Conservation (phyloP, 2,888 invertebrate species). For the Lasioglossum figueresi region DNA sequence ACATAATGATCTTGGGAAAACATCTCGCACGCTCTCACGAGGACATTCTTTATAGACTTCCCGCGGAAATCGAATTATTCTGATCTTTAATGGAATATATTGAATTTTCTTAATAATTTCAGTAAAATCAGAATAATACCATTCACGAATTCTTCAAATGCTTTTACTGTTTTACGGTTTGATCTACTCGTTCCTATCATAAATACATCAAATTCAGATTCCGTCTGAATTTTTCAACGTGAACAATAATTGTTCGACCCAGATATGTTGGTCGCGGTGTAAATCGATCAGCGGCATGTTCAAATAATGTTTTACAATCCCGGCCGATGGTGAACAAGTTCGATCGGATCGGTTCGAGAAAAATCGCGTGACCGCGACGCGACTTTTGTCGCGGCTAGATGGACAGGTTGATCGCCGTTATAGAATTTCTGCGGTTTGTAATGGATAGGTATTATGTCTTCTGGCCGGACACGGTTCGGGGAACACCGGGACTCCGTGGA, state of each 20-base stretch:
- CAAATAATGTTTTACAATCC: not conserved
- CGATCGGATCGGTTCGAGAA: not conserved
- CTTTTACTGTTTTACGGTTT: not conserved
- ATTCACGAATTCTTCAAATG: too few species aligned
- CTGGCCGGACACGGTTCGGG: slow-evolving; percentile 62
- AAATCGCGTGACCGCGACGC: slow-evolving; percentile 23
- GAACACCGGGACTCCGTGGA: slow-evolving; percentile 65
- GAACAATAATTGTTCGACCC: not conserved
- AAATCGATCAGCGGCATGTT: not conserved
- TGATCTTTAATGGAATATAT: too few species aligned
- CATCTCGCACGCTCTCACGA: not conserved
- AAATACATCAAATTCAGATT: too few species aligned
- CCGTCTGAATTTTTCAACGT: not conserved
- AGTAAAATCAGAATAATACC: too few species aligned
- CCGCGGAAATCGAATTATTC: too few species aligned
- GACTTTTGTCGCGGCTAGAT: slow-evolving; percentile 36
- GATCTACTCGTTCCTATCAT: not conserved
- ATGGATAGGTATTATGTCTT: slow-evolving; percentile 74
- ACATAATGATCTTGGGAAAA: not conserved
- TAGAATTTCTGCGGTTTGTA: slow-evolving; percentile 76
- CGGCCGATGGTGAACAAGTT: not conserved
- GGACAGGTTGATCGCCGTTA: slow-evolving; percentile 70
- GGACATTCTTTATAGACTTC: not conserved
- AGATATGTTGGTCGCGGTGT: not conserved
- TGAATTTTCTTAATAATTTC: too few species aligned